Base-by-base conservation (phyloP, 2,888 invertebrate genomes). In the Tipula lateralis region DNA sequence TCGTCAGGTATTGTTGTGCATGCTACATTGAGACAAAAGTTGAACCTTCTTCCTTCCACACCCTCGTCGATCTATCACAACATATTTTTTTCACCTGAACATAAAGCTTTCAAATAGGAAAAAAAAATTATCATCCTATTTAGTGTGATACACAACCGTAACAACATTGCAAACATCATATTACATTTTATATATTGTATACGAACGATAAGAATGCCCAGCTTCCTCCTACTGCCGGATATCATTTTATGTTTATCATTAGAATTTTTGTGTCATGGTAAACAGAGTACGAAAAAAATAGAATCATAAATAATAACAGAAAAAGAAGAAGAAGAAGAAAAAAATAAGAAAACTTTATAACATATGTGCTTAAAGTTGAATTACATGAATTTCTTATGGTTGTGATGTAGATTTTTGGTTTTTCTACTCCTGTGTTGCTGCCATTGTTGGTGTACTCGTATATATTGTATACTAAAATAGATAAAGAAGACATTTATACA, bases 341-440 rank as follows among this genome's bases (percentile, higher is more conserved):
- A 50, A 44, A 44, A 44, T 44, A 44, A 66, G 13, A 66, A 66
- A 66, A 66, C 13, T 66, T 66, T 66, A 66, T 24, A 66, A 66
- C 66, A 66, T 66, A 66, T 66, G 66, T 66, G 66, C 66, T 66
- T 66, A 66, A 66, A 66, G 66, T 66, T 66, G 66, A 66, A 66
- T 66, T 66, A 66, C 66, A 66, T 66, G 66, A 66, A 66, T 66
- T 24, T 66, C 66, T 66, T 66, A 66, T 50, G 16, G n/a, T 4
- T 50, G 1, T 19, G 19, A 50, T 50, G 50, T 50, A 24, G 1
- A 50, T 66, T 66, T n/a, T n/a, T 12, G 66, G 66, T 66, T 66
- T 24, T 50, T 19, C 5, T 66, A 19, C 66, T 24, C 19, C 66
- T 66, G 66, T 66, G 12, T 19, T 66, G 9, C 66, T 66, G 66